Percentiles rank a stretch among this genome's conserved stretches.
phyloP scores from a whole-genome alignment of 1,140 invertebrate genomes.

The Bombyx mori region ASM3026992v2 NC_085118.1:11490501-11491000 shows the following conservation, averaged over 20 bases:
- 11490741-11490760: constrained; percentile 54
- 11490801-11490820: constrained; percentile 68
- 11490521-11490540: no score
- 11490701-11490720: constrained; percentile 47
- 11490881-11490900: constrained; percentile 21
- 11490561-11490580: background rate
- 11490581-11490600: background rate
- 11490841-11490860: constrained; percentile 52
- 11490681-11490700: constrained; percentile 43
- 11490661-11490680: constrained; percentile 49
- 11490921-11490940: no score
- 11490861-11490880: constrained; percentile 19
- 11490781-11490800: constrained; percentile 31
- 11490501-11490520: no score
- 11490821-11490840: constrained; percentile 65
- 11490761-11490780: constrained; percentile 55
- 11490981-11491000: no score
- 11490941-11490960: no score
- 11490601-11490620: constrained; percentile 25
- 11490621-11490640: constrained; percentile 43
- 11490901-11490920: constrained; percentile 6
- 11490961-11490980: no score
- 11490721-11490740: constrained; percentile 67
- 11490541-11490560: no score
- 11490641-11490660: constrained; percentile 62